Percentiles rank a stretch among this genome's conserved stretches.
Conservation (phyloP, 2,113 vertebrate species). For the Elanoides forficatus region DNA sequence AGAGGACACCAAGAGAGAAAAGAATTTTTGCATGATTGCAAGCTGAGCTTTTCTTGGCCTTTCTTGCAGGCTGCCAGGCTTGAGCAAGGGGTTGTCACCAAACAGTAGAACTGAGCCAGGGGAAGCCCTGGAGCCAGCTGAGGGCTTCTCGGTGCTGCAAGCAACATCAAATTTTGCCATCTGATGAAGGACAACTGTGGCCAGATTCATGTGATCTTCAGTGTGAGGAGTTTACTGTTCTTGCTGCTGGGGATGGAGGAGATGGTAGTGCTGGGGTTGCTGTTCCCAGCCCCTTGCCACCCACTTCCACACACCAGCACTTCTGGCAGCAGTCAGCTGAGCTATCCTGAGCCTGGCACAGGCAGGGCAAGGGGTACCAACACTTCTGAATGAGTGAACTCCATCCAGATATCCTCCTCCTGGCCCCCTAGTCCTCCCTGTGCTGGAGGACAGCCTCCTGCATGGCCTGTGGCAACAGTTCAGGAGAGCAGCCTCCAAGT, state of each 20-base stretch:
- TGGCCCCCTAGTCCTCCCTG: background rate
- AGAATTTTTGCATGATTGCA: background rate
- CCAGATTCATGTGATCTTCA: background rate
- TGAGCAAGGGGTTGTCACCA: background rate
- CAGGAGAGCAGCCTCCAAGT: background rate
- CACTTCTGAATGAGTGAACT: background rate
- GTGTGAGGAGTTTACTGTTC: background rate
- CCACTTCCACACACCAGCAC: background rate
- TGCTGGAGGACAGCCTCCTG: background rate
- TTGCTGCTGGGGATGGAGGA: background rate
- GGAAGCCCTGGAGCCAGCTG: background rate
- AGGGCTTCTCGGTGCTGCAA: background rate
- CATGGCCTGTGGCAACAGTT: background rate
- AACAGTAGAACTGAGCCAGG: background rate
- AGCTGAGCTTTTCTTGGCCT: background rate
- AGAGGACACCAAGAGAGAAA: background rate
- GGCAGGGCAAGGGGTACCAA: background rate
- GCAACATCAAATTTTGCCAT: background rate
- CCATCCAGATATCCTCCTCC: background rate
- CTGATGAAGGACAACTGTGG: too few species aligned
- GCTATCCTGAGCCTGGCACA: background rate
- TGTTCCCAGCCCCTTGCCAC: background rate
- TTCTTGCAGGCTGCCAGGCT: background rate
- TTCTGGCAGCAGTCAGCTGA: background rate
- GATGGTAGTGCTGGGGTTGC: background rate